A percentile compares a stretch with the other conserved stretches of the same genome.
Evolutionary conservation across 37 sponge, comb jelly and placozoan genomes (phyloP).

Genomic region (Aphrocallistes beatrix): DNA sequence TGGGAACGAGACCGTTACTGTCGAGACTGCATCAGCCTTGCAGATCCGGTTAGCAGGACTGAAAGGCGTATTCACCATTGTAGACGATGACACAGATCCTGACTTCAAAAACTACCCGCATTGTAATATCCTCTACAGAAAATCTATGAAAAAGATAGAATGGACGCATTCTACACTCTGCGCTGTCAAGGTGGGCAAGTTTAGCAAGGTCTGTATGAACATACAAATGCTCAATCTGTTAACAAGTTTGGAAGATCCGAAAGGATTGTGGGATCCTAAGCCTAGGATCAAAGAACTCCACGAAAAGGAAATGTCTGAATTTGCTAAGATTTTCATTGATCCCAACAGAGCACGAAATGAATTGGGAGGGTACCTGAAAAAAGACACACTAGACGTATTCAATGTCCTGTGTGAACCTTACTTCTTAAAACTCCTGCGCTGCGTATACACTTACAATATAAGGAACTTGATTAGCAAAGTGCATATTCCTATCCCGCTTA

Average conservation of each 20-base stretch:
- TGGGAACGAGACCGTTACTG: not conserved
- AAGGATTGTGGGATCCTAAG: not conserved
- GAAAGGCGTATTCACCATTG: not conserved
- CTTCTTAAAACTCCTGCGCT: not conserved
- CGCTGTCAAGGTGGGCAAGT: not conserved
- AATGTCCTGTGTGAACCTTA: not conserved
- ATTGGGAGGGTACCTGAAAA: not conserved
- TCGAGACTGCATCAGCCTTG: not conserved
- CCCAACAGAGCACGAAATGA: not conserved
- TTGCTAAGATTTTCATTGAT: not conserved
- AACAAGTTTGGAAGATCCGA: not conserved
- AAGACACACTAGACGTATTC: not conserved
- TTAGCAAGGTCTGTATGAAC: not conserved
- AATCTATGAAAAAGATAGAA: constrained; percentile 1
- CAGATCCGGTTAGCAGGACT: not conserved
- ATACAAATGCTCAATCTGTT: not conserved
- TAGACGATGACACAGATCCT: not conserved
- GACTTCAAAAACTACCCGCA: not conserved
- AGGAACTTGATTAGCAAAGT: not conserved
- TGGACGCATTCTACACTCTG: not conserved
- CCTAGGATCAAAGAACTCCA: not conserved
- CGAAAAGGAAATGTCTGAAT: not conserved
- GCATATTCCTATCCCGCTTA: not conserved
- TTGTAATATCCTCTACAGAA: not conserved
- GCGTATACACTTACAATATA: not conserved